Evolutionary conservation across 2,113 vertebrate species (phyloP), one percentile per base, ranked within the genome.

Genomic region (Hemiscyllium ocellatum): DNA sequence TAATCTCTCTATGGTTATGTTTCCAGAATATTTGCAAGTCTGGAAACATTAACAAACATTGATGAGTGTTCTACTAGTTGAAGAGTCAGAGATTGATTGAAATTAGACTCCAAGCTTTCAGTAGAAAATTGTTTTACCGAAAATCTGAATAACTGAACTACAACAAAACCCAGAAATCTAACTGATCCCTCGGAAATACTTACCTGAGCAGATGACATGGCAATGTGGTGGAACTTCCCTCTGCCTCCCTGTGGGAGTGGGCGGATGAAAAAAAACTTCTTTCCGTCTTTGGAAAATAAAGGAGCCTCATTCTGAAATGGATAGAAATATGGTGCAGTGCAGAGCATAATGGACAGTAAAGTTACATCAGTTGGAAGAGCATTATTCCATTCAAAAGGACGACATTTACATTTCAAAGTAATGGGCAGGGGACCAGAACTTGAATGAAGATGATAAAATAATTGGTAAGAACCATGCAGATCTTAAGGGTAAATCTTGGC

Each of bases 201-300:
- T 96, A 99, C 99, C 98, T 99, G 98, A 37, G 99, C 98, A 0
- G 98, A 98, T 0, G 98, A 98, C 98, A 99, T 98, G 29, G 98
- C 97, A 24, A 99, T 98, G 96, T 99, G 99, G 96, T 98, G 98
- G 97, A 99, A 99, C 65, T 99, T 98, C 0, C 99, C 99, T 0
- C 98, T 96, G 0, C 99, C 99, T 26, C 99, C 98, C 96, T 99
- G 99, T 0, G 98, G 98, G 96, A 98, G 98, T 1, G 99, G 99
- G 19, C 98, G 97, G 0, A 98, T 98, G 17, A 99, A 99, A 97
- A 99, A 99, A 83, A 99, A 97, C 97, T 98, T 99, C 42, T 98
- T 97, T 0, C 99, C 98, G 0, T 99, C 98, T 97, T 97, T 98
- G 96, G 99, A 99, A 96, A 99, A 99, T 94, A 99, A 96, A 0